Evolutionary conservation across 2,113 vertebrate genomes (phyloP).

Genomic region (Bucco capensis): DNA sequence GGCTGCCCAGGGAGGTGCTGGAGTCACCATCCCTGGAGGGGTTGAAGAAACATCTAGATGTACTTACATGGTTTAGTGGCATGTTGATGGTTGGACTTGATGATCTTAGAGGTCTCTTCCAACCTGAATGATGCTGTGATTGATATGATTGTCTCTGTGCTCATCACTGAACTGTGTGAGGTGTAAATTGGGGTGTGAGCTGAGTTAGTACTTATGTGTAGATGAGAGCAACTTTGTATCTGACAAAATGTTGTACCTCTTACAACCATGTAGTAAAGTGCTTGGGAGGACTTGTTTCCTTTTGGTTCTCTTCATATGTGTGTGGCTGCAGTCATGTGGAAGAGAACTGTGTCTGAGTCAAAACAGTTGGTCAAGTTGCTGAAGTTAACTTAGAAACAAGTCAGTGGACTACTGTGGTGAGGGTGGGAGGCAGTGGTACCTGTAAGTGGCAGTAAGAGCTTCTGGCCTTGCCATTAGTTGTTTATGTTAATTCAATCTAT

Average conservation of each 20-base stretch:
- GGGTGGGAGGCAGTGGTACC: not conserved
- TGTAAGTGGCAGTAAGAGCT: not conserved
- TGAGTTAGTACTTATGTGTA: not conserved
- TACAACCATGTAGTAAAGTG: not conserved
- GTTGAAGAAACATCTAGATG: no score
- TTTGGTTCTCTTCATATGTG: not conserved
- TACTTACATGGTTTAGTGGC: no score
- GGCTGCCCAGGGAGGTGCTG: no score
- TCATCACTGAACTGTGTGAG: not conserved
- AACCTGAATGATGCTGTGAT: no score
- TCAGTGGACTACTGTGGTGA: fast-evolving
- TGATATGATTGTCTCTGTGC: fast-evolving
- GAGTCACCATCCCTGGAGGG: no score
- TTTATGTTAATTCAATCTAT: not conserved
- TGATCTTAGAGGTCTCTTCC: no score
- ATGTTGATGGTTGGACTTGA: no score
- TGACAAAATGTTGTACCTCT: not conserved
- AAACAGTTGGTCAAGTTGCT: not conserved
- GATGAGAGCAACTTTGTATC: not conserved
- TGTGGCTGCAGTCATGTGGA: fast-evolving
- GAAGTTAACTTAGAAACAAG: not conserved
- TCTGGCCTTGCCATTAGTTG: not conserved
- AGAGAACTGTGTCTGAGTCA: not conserved
- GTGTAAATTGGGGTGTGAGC: not conserved
- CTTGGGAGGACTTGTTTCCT: not conserved